Base-by-base conservation (phyloP, 2,113 vertebrate species). In the Campylomormyrus numenius region DNA sequence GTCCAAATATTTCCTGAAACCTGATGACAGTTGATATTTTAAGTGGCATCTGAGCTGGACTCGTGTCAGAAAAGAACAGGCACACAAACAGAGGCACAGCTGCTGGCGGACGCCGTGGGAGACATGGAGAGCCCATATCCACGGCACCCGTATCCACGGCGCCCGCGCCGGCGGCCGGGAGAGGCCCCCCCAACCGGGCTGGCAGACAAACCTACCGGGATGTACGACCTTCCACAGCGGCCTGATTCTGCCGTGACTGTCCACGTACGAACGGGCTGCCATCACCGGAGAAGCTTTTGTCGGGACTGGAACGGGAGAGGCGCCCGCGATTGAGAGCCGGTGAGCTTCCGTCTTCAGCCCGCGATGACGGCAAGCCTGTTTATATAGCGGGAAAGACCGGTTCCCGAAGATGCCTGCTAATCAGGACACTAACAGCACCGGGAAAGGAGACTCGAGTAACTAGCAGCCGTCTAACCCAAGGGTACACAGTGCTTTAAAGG, bases 201-300 rank as follows among this genome's bases (percentile, higher is more conserved):
- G 19, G 74, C 89, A 91, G 93, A 93, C 91, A 92, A 84, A 52
- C 85, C 48, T 52, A 87, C 85, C 85, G 13, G 49, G 46, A 53
- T 8, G 11, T 5, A 53, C 49, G 7, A 8, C 50, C 31, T 56
- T 87, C 85, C 85, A 87, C 15, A 87, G 19, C 15, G 49, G 85
- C 50, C 46, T 53, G n/a, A 56, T 52, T 24, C 49, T 87, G 10
- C 85, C 48, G 35, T 17, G 50, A 5, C 49, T 31, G 50, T 87
- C 85, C 48, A 19, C 31, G 1, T 6, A 15, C 46, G 46, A 87
- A 19, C n/a, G 24, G 48, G 4, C 11, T 0, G 2, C n/a, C 48
- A 52, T 87, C 48, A 2, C 2, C 5, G 2, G 21, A 13, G 1
- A 2, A 50, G 46, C 7, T 53, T 35, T 21, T 7, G 15, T 17